A percentile compares a stretch with the other conserved stretches of the same genome.
These are phyloP conservation scores for Stenoptilia bipunctidactyla DNA, from an alignment of 2,888 invertebrate genomes.

Conservation along the genomic window DNA sequence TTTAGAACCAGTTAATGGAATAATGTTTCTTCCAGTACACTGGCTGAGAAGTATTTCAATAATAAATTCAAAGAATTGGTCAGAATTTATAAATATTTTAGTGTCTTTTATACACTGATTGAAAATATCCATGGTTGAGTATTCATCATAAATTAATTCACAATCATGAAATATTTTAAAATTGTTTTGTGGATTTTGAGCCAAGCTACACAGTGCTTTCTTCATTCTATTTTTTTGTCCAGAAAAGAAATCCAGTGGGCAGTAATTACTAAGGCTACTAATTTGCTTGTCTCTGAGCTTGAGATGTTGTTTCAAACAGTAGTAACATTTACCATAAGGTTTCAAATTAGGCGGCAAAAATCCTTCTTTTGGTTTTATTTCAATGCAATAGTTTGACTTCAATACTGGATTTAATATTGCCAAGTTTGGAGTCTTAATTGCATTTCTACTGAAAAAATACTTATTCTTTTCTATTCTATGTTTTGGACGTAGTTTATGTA, in stretches of 20 bases:
- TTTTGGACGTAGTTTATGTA: slow-evolving; percentile 37
- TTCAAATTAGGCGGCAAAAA: slow-evolving; percentile 49
- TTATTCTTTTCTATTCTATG: slow-evolving; percentile 49
- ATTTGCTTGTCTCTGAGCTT: slow-evolving; percentile 69
- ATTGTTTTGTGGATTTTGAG: slow-evolving; percentile 75
- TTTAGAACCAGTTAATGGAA: background rate
- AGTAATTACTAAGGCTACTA: slow-evolving; percentile 69
- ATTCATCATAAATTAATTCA: slow-evolving; percentile 32
- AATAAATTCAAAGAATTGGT: slow-evolving; percentile 37
- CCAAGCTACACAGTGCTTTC: slow-evolving; percentile 55
- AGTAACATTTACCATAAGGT: slow-evolving; percentile 59
- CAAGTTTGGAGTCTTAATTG: slow-evolving; percentile 59
- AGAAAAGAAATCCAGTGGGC: slow-evolving; percentile 79
- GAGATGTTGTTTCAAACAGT: slow-evolving; percentile 68
- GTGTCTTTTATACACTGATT: slow-evolving; percentile 23
- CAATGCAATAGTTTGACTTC: slow-evolving; percentile 62
- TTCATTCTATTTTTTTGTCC: slow-evolving; percentile 70
- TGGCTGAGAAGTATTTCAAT: slow-evolving; percentile 30
- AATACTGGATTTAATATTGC: slow-evolving; percentile 26
- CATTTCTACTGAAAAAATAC: slow-evolving; percentile 45
- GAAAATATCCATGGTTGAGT: slow-evolving; percentile 21
- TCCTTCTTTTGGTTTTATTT: slow-evolving; percentile 79
- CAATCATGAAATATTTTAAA: slow-evolving; percentile 70
- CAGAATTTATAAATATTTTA: slow-evolving; percentile 22
- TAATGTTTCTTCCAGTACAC: slow-evolving; percentile 7